Percentiles rank a stretch among this genome's conserved stretches.
These are phyloP conservation scores for Carterocephalus palaemon DNA, from an alignment of 2,888 invertebrate genomes.

Conservation along the genomic window DNA sequence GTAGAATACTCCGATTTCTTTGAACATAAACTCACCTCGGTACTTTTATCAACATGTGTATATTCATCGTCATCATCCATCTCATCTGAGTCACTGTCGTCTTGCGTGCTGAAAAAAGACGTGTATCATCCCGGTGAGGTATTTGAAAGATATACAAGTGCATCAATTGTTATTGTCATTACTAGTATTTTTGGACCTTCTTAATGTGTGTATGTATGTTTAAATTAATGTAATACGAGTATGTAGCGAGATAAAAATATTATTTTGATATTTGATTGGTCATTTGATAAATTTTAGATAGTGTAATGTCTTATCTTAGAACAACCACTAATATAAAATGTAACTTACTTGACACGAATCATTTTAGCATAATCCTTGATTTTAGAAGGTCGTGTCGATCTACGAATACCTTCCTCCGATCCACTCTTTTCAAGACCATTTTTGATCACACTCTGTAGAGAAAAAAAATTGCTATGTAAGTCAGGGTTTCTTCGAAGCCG, in stretches of 20 bases:
- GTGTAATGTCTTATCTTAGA: no score
- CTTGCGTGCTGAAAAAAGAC: conserved; percentile 18
- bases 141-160: no score
- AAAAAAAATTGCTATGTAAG: conserved; percentile 31
- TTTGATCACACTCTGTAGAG: conserved; percentile 52
- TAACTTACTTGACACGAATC: conserved; percentile 57
- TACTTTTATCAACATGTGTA: conserved; percentile 35
- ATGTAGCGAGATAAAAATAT: no score
- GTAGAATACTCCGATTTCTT: no score
- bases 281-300: no score
- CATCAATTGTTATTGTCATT: no score
- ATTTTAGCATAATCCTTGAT: conserved; percentile 79
- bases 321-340: no score
- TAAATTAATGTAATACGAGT: no score
- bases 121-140: no score
- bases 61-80: conserved; percentile 46
- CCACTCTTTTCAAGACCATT: conserved; percentile 52
- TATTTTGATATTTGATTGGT: no score
- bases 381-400: conserved; percentile 73
- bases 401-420: conserved; percentile 59
- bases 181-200: no score
- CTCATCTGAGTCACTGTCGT: conserved; percentile 36
- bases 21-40: conserved; percentile 35
- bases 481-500: conserved; percentile 36
- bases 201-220: no score